Percentiles rank a stretch among this genome's conserved stretches.
phyloP scores from a whole-genome alignment of 2,888 invertebrate species.

The Nomada flava region DNA sequence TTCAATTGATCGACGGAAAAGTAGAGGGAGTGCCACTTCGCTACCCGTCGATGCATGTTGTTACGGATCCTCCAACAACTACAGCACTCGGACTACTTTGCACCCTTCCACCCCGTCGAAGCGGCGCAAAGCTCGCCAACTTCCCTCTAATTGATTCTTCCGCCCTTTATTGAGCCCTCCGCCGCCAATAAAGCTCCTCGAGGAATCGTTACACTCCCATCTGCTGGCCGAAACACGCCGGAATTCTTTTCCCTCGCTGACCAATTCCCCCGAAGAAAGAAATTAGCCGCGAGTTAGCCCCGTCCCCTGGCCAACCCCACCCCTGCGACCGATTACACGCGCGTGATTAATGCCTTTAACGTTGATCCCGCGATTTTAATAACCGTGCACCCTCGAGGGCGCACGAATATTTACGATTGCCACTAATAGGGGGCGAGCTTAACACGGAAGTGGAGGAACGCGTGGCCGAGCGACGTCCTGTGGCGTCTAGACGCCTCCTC shows the following conservation, averaged over 20 bases:
- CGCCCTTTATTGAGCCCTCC: background rate
- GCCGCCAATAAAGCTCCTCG: constrained; percentile 29
- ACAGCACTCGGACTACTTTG: constrained; percentile 9
- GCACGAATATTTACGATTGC: constrained; percentile 47
- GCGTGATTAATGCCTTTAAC: constrained; percentile 74
- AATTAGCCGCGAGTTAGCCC: constrained; percentile 71
- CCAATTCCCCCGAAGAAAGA: constrained; percentile 47
- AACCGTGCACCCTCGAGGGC: constrained; percentile 58
- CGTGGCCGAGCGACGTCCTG: constrained; percentile 40
- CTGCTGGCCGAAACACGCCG: background rate
- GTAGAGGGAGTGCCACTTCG: constrained; percentile 6
- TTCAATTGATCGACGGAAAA: constrained; percentile 11
- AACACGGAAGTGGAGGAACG: constrained; percentile 10
- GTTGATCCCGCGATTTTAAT: constrained; percentile 74
- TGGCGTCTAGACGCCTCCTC: constrained; percentile 46
- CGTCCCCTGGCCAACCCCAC: constrained; percentile 20
- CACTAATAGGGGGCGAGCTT: constrained; percentile 37
- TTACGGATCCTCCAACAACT: background rate
- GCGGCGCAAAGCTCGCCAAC: constrained; percentile 7
- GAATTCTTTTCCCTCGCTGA: constrained; percentile 26
- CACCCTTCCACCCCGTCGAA: background rate
- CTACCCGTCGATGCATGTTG: background rate
- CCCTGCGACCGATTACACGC: constrained; percentile 60
- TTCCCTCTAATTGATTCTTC: constrained; percentile 54
- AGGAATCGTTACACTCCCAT: constrained; percentile 41